phyloP scores from a whole-genome alignment of 2,113 vertebrate species.

The Cyanistes caeruleus region DNA sequence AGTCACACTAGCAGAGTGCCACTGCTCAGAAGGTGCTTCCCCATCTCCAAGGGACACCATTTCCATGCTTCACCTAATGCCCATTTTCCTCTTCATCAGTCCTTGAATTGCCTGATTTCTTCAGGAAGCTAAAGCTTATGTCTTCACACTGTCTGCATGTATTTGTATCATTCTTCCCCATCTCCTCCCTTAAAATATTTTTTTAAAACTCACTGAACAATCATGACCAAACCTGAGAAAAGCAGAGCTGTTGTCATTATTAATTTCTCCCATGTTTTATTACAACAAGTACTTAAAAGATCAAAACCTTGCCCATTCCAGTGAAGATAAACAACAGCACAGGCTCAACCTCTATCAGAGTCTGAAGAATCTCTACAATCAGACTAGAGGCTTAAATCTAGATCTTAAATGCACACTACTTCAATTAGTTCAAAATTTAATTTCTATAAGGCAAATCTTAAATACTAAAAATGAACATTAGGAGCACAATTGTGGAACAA shows the following conservation, averaged over 20 bases:
- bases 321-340: neutral
- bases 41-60: neutral
- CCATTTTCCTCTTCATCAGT: neutral
- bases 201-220: neutral
- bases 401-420: neutral
- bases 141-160: neutral
- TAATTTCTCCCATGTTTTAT: neutral
- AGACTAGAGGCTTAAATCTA: neutral
- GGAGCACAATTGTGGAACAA: neutral
- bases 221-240: neutral
- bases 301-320: neutral
- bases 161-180: neutral
- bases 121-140: neutral
- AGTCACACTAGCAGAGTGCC: neutral
- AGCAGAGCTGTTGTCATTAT: neutral
- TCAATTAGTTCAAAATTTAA: neutral
- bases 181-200: neutral
- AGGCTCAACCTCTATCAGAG: neutral
- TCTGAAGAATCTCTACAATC: neutral
- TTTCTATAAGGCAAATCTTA: neutral
- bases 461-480: neutral
- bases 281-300: neutral
- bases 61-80: neutral
- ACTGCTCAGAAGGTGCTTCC: neutral
- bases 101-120: neutral